Evolutionary conservation across 2,888 invertebrate species (phyloP), one percentile per base, ranked within the genome.

Genomic region (Leucophenga montana): DNA sequence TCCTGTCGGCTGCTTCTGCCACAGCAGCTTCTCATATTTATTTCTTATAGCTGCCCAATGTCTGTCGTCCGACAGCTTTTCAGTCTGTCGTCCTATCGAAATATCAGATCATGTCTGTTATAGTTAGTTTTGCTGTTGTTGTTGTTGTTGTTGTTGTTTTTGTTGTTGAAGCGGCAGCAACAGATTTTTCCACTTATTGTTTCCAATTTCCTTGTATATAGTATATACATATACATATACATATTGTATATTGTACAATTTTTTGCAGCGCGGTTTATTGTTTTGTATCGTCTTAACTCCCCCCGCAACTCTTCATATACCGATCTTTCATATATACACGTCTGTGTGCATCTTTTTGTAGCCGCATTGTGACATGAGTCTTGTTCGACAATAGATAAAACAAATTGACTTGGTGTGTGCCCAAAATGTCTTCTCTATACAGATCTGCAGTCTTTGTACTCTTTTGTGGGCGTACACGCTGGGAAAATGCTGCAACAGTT

Each of bases 351-450:
- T 56, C 22, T 27, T 83, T 80, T 80, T 82, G 79, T 53, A 9
- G 16, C 18, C 53, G 18, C 82, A 81, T 78, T 83, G 81, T 83
- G 84, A 81, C 82, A 82, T 84, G 84, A 80, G 79, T 83, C 84
- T 84, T 83, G 85, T 84, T 83, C 80, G 80, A 86, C 86, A 85
- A 85, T 83, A 85, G 84, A 85, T 85, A 85, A 85, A 85, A 86
- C 86, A 85, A 85, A 85, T 86, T 85, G 86, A 84, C 86, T 85
- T 84, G 85, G 84, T 85, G 85, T 85, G 84, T 85, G 83, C 83
- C 83, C 79, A 84, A 85, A 84, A 84, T 83, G 80, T 83, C 80
- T 80, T 81, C 79, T 82, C 85, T 82, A 77, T 77, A 71, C 76
- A 73, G 14, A 22, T 4, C 2, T 31, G 61, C 59, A 48, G 22